phyloP scores from a whole-genome alignment of 64 coral and sea anemone genomes.

The Porites lutea region DNA sequence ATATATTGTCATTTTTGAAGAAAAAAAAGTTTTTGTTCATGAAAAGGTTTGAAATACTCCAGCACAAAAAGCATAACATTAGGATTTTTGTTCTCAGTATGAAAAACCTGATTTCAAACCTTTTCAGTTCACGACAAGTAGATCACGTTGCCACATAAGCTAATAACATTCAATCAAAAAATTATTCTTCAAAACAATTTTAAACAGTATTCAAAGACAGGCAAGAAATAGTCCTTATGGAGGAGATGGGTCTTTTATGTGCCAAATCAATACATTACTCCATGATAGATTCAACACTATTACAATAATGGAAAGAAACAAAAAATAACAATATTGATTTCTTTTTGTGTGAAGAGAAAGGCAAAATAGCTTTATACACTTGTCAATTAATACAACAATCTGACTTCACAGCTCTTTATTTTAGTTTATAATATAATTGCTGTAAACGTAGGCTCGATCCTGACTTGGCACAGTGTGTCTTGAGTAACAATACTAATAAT shows the following conservation, averaged over 20 bases:
- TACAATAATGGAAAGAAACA: background rate
- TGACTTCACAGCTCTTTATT: background rate
- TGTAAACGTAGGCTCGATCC: background rate
- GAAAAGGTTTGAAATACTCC: slow-evolving; percentile 7
- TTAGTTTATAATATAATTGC: background rate
- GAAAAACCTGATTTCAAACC: slow-evolving; percentile 5
- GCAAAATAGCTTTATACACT: slow-evolving; percentile 13
- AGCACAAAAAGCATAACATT: background rate
- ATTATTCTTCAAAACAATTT: slow-evolving; percentile 2
- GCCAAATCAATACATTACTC: background rate
- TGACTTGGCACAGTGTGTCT: background rate
- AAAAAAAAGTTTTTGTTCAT: background rate
- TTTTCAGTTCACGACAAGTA: background rate
- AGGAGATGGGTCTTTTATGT: background rate
- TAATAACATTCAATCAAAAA: background rate
- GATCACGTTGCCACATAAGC: background rate
- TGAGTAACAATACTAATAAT: slow-evolving; percentile 17
- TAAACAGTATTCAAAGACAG: background rate
- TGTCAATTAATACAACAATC: slow-evolving; percentile 3
- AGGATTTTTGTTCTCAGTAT: background rate
- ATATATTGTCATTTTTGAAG: background rate
- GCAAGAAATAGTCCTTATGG: background rate
- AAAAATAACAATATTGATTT: background rate
- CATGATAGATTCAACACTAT: background rate
- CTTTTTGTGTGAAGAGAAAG: background rate